Percentiles rank a stretch among this genome's conserved stretches.
Evolutionary conservation across 1,140 invertebrate species (phyloP).

Genomic region (Trichogramma pretiosum): DNA sequence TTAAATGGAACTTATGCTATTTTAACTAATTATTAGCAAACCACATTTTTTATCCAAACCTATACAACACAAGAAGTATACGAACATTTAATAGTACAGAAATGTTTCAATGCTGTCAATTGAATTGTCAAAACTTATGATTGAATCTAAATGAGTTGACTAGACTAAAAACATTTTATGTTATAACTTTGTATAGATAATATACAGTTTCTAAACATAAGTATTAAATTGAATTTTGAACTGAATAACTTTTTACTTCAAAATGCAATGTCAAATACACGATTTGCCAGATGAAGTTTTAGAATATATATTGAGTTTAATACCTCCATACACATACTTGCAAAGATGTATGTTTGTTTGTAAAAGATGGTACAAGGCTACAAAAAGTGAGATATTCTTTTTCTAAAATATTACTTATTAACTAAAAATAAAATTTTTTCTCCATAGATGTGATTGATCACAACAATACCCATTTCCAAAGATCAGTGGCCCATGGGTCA

Average conservation of each 20-base stretch:
- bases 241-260: constrained; percentile 11
- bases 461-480: constrained; percentile 57
- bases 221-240: background rate
- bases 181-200: too few relatives aligned
- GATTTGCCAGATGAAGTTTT: constrained; percentile 84
- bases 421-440: constrained; percentile 6
- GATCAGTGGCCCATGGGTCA: constrained; percentile 59
- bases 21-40: too few relatives aligned
- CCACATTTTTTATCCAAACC: too few relatives aligned
- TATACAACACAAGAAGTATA: too few relatives aligned
- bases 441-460: constrained; percentile 64
- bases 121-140: too few relatives aligned
- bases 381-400: constrained; percentile 58
- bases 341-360: constrained; percentile 77
- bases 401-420: constrained; percentile 3
- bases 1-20: too few relatives aligned
- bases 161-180: too few relatives aligned
- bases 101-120: too few relatives aligned
- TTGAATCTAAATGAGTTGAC: too few relatives aligned
- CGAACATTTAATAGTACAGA: too few relatives aligned
- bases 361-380: constrained; percentile 72
- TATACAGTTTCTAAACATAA: too few relatives aligned
- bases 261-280: constrained; percentile 50
- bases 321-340: constrained; percentile 85
- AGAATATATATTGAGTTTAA: constrained; percentile 80